Base-by-base conservation (phyloP, 1,140 invertebrate species). In the Tribolium madens region DNA sequence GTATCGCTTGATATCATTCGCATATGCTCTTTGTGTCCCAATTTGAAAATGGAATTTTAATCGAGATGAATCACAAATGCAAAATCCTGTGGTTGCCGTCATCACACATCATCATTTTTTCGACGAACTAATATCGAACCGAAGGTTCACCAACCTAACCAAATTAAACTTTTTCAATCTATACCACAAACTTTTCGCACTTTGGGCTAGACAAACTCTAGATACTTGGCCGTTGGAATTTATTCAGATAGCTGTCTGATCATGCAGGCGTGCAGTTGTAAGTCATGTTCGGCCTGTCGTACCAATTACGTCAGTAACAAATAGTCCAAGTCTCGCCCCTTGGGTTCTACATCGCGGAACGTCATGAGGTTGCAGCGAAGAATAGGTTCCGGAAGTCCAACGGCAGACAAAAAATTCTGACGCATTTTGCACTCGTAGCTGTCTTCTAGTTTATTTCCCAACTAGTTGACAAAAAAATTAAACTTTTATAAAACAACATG, bases 271-370 rank as follows among this genome's bases (percentile, higher is more conserved):
- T 71, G 69, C 69, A 48, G 47, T 71, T 48, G 14, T 48, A 71
- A 71, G 69, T 71, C 69, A 71, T 71, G 69, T 71, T 71, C 69
- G 47, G 18, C 13, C 47, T 48, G 69, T 71, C 69, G 69, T 71
- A 42, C 69, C 69, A 71, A 71, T 71, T 71, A 71, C 42, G 42
- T 71, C 17, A 21, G 33, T 71, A 71, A 71, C 69, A 71, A 71
- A 71, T 71, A 47, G 69, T 26, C 69, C 69, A 13, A 26, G 69
- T 13, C 69, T 71, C 13, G 69, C 69, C 69, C 36, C 36, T 71
- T 71, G 31, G 42, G 47, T 47, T 71, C 21, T 21, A 71, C 42
- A 71, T 17, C 21, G 21, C 15, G 13, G n/a, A 71, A 47, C 42
- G 17, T 7, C 18, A 71, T 15, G 18, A 2, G 21, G 42, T 26